Conservation (phyloP, 2,113 vertebrate genomes). For the Isurus oxyrinchus region DNA sequence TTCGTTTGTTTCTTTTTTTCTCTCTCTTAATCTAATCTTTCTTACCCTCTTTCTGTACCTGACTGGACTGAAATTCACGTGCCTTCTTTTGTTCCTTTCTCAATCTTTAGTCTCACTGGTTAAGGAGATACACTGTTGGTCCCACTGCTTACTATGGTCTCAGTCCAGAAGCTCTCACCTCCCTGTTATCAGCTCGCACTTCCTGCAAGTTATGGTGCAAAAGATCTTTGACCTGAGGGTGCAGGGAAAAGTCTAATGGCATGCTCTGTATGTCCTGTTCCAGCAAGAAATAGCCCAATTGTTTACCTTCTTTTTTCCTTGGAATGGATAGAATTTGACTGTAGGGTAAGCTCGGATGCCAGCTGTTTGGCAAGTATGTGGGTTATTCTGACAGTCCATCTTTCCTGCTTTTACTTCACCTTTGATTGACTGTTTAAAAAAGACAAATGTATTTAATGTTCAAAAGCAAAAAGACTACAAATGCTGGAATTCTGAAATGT, state of each 20-base stretch:
- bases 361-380: conserved; percentile 73
- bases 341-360: conserved; percentile 84
- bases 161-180: background rate
- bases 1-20: background rate
- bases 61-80: background rate
- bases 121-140: background rate
- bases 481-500: background rate
- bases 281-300: background rate
- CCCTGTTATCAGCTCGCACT: background rate
- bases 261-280: background rate
- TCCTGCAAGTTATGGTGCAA: background rate
- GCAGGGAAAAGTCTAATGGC: background rate
- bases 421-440: conserved; percentile 68
- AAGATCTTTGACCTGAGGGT: background rate
- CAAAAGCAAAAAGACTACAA: background rate
- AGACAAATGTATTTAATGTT: background rate
- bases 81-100: background rate
- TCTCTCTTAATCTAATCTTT: background rate
- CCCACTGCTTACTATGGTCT: background rate
- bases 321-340: conserved; percentile 74
- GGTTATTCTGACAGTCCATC: conserved; percentile 82
- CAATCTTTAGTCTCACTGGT: background rate
- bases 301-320: conserved; percentile 64
- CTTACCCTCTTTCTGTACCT: background rate
- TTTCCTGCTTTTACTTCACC: conserved; percentile 84